phyloP scores from a whole-genome alignment of 1,140 invertebrate genomes.

The Pentalonia nigronervosa region DNA sequence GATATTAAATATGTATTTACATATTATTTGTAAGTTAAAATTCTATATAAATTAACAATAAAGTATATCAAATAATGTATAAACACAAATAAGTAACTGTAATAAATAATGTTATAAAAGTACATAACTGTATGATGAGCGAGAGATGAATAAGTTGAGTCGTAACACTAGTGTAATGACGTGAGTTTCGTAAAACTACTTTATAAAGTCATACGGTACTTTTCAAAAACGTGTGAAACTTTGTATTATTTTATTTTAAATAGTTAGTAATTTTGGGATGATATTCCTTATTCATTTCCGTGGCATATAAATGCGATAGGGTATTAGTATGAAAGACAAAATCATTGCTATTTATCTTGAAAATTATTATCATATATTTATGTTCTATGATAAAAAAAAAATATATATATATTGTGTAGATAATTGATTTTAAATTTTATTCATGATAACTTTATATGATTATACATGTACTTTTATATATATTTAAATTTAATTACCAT shows the following conservation, averaged over 20 bases:
- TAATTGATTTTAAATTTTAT: background rate
- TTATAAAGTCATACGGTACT: background rate
- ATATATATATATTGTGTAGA: fast-evolving
- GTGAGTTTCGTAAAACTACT: background rate
- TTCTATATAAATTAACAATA: background rate
- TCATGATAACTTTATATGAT: background rate
- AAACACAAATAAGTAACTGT: background rate
- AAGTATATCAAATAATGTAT: background rate
- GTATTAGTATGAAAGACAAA: background rate
- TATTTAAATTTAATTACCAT: background rate
- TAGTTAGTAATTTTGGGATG: background rate
- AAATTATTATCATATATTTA: background rate
- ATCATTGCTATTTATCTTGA: background rate
- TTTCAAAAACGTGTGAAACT: background rate
- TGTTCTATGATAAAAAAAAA: background rate
- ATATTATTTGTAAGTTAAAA: background rate
- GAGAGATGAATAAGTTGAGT: background rate
- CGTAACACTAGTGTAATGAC: background rate
- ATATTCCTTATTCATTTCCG: background rate
- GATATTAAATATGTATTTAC: background rate
- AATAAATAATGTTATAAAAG: background rate
- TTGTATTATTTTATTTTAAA: background rate
- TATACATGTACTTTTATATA: background rate
- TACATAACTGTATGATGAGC: background rate
- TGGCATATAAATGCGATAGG: background rate